These are phyloP conservation scores for Orbicella faveolata DNA, from an alignment of 64 coral and sea anemone species.

Conservation along the genomic window DNA sequence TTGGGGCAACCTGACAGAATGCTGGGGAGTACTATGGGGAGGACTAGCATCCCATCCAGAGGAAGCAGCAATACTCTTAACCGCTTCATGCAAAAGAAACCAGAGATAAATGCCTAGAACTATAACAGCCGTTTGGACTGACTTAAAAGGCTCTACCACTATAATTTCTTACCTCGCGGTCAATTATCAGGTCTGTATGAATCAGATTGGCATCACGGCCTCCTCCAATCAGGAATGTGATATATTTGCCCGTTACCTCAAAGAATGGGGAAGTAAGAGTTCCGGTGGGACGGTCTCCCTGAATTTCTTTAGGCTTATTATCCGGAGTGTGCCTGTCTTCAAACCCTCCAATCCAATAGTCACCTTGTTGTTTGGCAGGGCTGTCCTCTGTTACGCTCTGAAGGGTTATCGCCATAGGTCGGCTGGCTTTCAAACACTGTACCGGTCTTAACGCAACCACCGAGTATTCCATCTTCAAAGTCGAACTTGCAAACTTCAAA, in stretches of 20 bases:
- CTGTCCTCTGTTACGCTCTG: neutral
- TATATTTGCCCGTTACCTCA: neutral
- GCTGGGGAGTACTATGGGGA: no score
- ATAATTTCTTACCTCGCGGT: neutral
- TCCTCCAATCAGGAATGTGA: slow-evolving; percentile 60
- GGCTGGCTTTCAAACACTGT: slow-evolving; percentile 1
- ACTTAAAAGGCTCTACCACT: no score
- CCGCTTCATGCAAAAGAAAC: no score
- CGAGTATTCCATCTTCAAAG: slow-evolving; percentile 35
- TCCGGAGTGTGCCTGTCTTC: slow-evolving; percentile 5
- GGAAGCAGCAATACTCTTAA: no score
- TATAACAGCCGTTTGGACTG: no score
- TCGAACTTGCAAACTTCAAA: slow-evolving; percentile 23
- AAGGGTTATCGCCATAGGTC: slow-evolving; percentile 37
- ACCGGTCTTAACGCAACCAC: slow-evolving; percentile 1
- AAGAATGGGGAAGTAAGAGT: slow-evolving; percentile 48
- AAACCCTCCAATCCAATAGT: slow-evolving; percentile 5
- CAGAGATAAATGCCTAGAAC: no score
- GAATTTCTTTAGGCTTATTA: neutral
- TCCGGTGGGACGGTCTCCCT: slow-evolving; percentile 26
- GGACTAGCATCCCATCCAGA: no score
- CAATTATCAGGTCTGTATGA: slow-evolving; percentile 43
- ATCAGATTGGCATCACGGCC: slow-evolving; percentile 23
- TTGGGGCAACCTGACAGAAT: no score
- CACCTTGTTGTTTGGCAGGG: slow-evolving; percentile 3